Evolutionary conservation across 2,888 invertebrate species (phyloP).

Genomic region (Choristoneura rosaceana): DNA sequence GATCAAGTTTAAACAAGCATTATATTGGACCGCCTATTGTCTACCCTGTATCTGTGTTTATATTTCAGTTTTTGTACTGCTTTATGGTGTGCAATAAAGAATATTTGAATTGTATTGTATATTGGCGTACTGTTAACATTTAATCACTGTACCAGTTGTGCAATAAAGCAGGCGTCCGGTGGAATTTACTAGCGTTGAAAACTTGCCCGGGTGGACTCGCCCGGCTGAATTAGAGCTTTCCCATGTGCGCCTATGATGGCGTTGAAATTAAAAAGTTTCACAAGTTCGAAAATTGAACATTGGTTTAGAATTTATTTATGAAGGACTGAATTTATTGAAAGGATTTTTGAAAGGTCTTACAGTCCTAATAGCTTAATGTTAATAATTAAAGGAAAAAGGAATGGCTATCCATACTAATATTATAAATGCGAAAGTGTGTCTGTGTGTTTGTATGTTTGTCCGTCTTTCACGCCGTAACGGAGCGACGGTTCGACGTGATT

Average conservation of each 20-base stretch:
- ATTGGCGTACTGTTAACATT: slow-evolving; percentile 11
- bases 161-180: slow-evolving; percentile 69
- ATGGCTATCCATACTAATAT: no score
- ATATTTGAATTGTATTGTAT: no score
- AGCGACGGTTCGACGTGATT: no score
- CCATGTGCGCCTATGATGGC: slow-evolving; percentile 51
- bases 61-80: no score
- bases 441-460: no score
- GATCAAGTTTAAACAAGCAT: no score
- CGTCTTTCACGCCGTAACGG: no score
- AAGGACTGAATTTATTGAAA: background rate
- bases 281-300: background rate
- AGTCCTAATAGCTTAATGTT: background rate
- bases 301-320: background rate
- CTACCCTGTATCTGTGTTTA: no score
- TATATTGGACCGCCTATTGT: no score
- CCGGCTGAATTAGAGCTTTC: slow-evolving; percentile 59
- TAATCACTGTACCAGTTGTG: slow-evolving; percentile 47
- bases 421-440: no score
- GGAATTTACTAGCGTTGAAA: slow-evolving; percentile 76
- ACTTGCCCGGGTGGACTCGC: slow-evolving; percentile 57
- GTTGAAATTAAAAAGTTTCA: slow-evolving; percentile 5
- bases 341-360: background rate
- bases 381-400: no score
- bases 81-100: no score